Percentiles rank a stretch among this genome's conserved stretches.
Conservation (phyloP, 1,140 invertebrate genomes). For the Orchestia grillus region DNA sequence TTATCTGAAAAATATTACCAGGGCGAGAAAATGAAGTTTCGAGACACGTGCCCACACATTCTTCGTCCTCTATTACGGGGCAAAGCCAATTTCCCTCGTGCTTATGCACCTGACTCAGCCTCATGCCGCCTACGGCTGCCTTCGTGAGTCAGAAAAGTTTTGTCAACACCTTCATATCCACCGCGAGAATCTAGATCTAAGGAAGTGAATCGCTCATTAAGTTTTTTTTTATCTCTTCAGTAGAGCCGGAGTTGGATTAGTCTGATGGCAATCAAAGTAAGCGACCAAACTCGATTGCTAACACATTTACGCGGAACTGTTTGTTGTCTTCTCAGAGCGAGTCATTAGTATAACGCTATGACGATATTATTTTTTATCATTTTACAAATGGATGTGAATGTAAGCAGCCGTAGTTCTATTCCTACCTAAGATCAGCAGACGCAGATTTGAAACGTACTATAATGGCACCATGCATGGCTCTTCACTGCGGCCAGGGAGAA, state of each 20-base stretch:
- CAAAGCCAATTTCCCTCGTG: neutral
- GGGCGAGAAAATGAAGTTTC: neutral
- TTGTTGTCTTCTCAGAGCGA: neutral
- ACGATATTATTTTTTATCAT: too few species aligned
- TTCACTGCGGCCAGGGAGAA: too few species aligned
- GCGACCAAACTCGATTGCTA: neutral
- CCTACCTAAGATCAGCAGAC: too few species aligned
- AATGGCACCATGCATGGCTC: too few species aligned
- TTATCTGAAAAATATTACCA: neutral
- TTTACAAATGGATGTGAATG: too few species aligned
- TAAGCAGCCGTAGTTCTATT: too few species aligned
- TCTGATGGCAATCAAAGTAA: neutral
- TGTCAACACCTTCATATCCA: neutral
- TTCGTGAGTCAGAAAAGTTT: neutral
- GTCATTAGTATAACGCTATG: neutral
- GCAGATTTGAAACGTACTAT: too few species aligned
- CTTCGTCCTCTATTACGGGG: neutral
- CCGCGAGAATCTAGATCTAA: neutral
- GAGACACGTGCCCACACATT: neutral
- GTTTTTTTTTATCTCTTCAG: neutral
- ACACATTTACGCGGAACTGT: neutral
- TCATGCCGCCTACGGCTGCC: neutral
- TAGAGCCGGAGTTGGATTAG: neutral
- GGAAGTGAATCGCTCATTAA: neutral
- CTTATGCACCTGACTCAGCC: neutral